Evolutionary conservation across 2,113 vertebrate species (phyloP).

Genomic region (Struthidea cinerea): DNA sequence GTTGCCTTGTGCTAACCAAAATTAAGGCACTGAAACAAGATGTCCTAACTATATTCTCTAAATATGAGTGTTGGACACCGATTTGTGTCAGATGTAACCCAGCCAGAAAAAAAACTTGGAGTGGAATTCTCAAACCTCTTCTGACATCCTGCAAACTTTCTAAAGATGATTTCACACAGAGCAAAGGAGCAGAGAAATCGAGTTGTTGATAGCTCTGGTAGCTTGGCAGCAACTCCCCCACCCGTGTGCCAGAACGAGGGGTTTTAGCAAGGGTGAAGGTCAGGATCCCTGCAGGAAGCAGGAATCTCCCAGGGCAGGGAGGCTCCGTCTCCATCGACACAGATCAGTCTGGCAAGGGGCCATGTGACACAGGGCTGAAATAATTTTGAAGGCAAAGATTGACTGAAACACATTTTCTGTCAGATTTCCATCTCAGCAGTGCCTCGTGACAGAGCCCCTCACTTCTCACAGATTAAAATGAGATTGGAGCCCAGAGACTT

Average conservation of each 20-base stretch:
- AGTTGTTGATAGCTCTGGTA: not conserved
- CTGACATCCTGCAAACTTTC: not conserved
- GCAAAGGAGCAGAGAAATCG: not conserved
- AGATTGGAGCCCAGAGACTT: not conserved
- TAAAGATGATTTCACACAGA: not conserved
- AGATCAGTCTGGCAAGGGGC: not conserved
- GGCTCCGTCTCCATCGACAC: fast-evolving
- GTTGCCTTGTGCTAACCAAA: not conserved
- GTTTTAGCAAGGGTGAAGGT: fast-evolving
- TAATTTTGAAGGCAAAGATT: not conserved
- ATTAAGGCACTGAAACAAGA: not conserved
- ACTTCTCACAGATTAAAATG: not conserved
- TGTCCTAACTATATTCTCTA: not conserved
- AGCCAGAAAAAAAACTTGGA: not conserved
- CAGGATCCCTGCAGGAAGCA: not conserved
- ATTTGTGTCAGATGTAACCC: not conserved
- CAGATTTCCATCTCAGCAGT: not conserved
- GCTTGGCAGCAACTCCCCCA: not conserved
- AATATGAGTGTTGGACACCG: not conserved
- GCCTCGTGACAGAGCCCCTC: not conserved
- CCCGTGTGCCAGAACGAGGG: fast-evolving
- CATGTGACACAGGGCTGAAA: fast-evolving
- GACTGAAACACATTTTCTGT: not conserved
- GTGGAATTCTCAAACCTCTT: not conserved
- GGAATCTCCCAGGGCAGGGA: not conserved